phyloP scores from a whole-genome alignment of 2,113 vertebrate genomes.

The Trichomycterus rosablanca region DNA sequence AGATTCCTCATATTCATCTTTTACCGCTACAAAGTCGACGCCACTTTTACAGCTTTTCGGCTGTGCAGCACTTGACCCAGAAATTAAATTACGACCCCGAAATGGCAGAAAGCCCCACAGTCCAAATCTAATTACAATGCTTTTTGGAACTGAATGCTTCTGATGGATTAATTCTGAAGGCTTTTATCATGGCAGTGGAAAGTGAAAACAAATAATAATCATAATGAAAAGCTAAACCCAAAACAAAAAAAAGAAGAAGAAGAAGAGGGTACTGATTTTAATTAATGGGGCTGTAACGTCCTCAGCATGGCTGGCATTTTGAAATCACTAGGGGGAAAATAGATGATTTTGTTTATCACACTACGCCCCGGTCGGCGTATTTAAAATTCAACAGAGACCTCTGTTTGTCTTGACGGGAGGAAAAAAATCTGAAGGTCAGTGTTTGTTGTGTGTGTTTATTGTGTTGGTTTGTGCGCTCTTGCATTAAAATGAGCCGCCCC shows the following conservation, averaged over 20 bases:
- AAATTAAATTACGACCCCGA: constrained; percentile 39
- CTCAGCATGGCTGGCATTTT: neutral
- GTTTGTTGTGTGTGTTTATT: constrained; percentile 21
- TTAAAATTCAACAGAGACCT: constrained; percentile 27
- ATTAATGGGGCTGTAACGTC: constrained; percentile 13
- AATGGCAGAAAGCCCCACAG: too few species aligned
- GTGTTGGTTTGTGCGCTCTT: constrained; percentile 20
- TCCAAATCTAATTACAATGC: constrained; percentile 28
- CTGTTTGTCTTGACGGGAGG: constrained; percentile 4
- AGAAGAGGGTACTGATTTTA: neutral
- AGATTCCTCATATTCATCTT: constrained; percentile 57
- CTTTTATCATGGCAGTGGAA: constrained; percentile 1
- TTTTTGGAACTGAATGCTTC: constrained; percentile 24
- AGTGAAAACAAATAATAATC: neutral
- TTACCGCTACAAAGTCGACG: constrained; percentile 39
- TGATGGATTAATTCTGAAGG: neutral
- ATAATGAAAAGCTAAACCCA: too few species aligned
- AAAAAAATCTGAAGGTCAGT: constrained; percentile 16
- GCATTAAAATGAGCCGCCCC: constrained; percentile 16
- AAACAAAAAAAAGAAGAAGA: neutral
- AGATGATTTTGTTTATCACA: constrained; percentile 2
- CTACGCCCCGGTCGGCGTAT: neutral
- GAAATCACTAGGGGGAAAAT: neutral
- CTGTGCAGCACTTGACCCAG: constrained; percentile 46
- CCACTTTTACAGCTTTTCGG: constrained; percentile 17